These are phyloP conservation scores for Perca flavescens DNA, from an alignment of 2,113 vertebrate species.

Conservation along the genomic window DNA sequence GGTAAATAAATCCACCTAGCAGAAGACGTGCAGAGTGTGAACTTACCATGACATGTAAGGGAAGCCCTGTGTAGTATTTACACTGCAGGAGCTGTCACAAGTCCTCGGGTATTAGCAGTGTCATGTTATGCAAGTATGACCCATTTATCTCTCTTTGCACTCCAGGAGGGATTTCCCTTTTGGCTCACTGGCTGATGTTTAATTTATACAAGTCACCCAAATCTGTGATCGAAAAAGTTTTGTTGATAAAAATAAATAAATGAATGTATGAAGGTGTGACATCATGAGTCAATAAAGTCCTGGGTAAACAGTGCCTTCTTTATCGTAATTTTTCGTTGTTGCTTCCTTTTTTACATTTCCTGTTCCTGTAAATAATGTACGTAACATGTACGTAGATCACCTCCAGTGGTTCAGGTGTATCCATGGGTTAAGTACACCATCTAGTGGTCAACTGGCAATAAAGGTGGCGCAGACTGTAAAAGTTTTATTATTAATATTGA, in stretches of 20 bases:
- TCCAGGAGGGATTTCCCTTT: conserved; percentile 26
- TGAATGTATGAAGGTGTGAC: not conserved
- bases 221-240: rapidly evolving
- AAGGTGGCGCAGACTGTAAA: not conserved
- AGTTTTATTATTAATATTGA: no score
- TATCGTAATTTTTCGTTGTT: no score
- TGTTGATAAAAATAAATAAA: not conserved
- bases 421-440: conserved; percentile 28
- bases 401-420: not conserved
- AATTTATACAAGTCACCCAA: not conserved
- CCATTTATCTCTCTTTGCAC: conserved; percentile 27
- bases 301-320: not conserved
- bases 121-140: conserved; percentile 17
- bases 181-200: not conserved
- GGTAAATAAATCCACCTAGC: not conserved
- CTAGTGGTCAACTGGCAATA: conserved; percentile 47
- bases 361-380: not conserved
- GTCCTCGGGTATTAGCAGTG: conserved; percentile 15
- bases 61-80: conserved; percentile 26
- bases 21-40: not conserved
- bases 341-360: no score
- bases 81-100: conserved; percentile 31
- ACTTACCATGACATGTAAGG: not conserved
- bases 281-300: not conserved
- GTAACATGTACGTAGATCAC: not conserved